A percentile compares a stretch with the other conserved stretches of the same genome.
Conservation (phyloP, 1,140 invertebrate species). For the Doryteuthis pealeii region DNA sequence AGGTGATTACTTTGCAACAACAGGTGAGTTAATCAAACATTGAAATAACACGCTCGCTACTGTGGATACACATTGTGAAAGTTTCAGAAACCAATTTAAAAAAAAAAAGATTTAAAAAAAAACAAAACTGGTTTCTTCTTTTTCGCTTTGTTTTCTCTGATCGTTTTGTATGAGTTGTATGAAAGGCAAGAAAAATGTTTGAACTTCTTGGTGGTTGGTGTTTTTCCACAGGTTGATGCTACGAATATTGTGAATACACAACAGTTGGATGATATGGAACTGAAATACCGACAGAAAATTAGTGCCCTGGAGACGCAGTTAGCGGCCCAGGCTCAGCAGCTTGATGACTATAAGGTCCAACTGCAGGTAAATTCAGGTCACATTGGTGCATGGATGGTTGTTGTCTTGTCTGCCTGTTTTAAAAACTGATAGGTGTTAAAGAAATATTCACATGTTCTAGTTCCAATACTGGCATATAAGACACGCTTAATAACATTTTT, state of each 20-base stretch:
- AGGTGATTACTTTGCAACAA: conserved; percentile 37
- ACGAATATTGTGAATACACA: conserved; percentile 48
- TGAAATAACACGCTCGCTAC: too few species aligned
- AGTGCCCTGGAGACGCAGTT: conserved; percentile 38
- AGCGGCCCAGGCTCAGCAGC: conserved; percentile 31
- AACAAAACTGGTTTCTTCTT: too few species aligned
- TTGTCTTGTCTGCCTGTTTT: background rate
- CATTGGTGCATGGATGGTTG: background rate
- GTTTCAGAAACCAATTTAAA: too few species aligned
- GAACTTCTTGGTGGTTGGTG: too few species aligned
- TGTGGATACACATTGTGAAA: too few species aligned
- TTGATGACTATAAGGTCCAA: conserved; percentile 49
- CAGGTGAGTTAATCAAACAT: conserved; percentile 38
- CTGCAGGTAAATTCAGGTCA: conserved; percentile 37
- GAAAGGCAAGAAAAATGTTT: too few species aligned
- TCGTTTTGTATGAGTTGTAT: too few species aligned
- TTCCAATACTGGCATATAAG: too few species aligned
- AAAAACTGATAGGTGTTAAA: background rate
- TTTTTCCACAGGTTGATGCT: conserved; percentile 39
- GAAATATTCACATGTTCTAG: too few species aligned
- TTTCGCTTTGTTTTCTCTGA: too few species aligned
- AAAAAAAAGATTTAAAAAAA: too few species aligned
- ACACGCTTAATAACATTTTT: too few species aligned
- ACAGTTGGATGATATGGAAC: conserved; percentile 50
- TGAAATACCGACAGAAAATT: conserved; percentile 39